Base-by-base conservation (phyloP, 1,140 invertebrate genomes). In the Magallana angulata region DNA sequence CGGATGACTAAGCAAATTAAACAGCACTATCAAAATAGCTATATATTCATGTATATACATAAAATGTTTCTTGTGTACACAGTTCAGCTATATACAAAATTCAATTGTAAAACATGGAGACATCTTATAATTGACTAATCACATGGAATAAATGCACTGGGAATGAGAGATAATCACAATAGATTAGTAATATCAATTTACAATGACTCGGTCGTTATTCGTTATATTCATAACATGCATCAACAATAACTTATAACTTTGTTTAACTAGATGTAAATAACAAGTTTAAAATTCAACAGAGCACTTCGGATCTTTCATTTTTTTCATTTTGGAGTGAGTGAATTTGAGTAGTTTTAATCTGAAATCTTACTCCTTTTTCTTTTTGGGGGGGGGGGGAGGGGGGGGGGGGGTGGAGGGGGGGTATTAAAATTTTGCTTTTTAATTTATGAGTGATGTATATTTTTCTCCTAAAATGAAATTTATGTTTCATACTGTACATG, bases 81-180 rank as follows among this genome's bases (percentile, higher is more conserved):
- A 76, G 48, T 71, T 71, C n/a, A 30, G 11, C 36, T 48, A 48
- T 48, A 4, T 48, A 48, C 36, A 48, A 48, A 48, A 48, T 48
- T 0, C 36, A 48, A 2, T 48, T 3, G 5, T 48, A 48, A 48
- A 5, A 48, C 36, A 48, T 48, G 36, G 36, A 48, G 36, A 71
- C 68, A 76, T 5, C 24, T 30, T 76, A 76, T 30, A 12, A 76
- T 24, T 48, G 36, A 48, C 36, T 30, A 76, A 76, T 30, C 36
- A 76, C 24, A 76, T 76, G 68, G 68, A 76, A 76, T 76, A 76
- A 76, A 76, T 76, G 68, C 68, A 76, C 68, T 76, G 68, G 68
- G 68, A 76, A 76, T 76, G 68, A 76, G 68, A 76, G 24, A 76
- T 30, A 76, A 76, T 76, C 18, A 30, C 68, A 76, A 30, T 18